Percentiles rank a stretch among this genome's conserved stretches.
Conservation (phyloP, 1,140 invertebrate genomes). For the Callitettix versicolor region DNA sequence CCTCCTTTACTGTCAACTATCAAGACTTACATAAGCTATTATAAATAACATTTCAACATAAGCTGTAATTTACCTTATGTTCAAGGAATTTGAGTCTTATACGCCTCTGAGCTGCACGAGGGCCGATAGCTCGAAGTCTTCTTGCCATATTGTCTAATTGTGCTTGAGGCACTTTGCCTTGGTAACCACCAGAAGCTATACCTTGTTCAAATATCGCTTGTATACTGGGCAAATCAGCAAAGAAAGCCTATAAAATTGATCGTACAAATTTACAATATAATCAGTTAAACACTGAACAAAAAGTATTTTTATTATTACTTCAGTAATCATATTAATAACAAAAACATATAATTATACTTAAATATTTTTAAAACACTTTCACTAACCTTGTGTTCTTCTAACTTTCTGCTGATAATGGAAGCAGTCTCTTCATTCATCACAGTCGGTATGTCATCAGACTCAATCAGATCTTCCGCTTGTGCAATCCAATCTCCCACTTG, state of each 20-base stretch:
- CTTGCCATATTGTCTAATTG: conserved; percentile 70
- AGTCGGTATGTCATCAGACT: conserved; percentile 63
- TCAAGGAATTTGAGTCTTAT: conserved; percentile 79
- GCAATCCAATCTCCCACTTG: conserved; percentile 82
- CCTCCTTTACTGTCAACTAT: too few species aligned
- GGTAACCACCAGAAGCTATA: conserved; percentile 46
- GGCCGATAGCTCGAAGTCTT: conserved; percentile 58
- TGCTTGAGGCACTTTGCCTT: conserved; percentile 52
- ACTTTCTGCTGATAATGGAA: conserved; percentile 69
- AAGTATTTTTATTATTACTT: background rate
- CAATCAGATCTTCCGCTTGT: conserved; percentile 70
- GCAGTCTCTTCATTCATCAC: conserved; percentile 78
- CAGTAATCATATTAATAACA: background rate
- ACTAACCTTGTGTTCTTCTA: conserved; percentile 71
- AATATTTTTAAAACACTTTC: too few species aligned
- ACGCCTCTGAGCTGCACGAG: conserved; percentile 60
- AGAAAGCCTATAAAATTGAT: conserved; percentile 61
- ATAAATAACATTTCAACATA: too few species aligned
- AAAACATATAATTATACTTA: too few species aligned
- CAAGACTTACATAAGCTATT: too few species aligned
- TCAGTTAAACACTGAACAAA: too few species aligned
- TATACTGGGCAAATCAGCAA: conserved; percentile 66
- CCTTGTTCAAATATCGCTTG: conserved; percentile 61
- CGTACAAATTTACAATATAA: too few species aligned
- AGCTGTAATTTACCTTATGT: too few species aligned